Percentiles rank a stretch among this genome's conserved stretches.
Conservation (phyloP, 2,797 vertebrate species). For the Lagocephalus sceleratus region DNA sequence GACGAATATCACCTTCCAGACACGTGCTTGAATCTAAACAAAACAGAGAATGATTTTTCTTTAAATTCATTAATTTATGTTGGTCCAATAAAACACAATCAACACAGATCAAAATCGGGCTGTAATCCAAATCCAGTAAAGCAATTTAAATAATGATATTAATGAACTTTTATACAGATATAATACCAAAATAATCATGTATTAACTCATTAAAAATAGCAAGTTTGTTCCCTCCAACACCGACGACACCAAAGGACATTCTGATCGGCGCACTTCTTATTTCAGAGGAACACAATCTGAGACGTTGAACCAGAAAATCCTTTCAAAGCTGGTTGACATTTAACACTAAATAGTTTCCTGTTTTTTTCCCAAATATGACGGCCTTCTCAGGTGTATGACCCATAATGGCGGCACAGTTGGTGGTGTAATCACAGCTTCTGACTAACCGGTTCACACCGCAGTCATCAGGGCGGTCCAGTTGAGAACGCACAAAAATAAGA, state of each 20-base stretch:
- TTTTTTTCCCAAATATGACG: conserved; percentile 2
- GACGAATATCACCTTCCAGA: too few relatives aligned
- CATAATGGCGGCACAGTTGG: conserved; percentile 16
- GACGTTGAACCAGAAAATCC: conserved; percentile 13
- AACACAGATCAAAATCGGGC: too few relatives aligned
- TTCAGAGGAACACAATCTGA: conserved; percentile 6
- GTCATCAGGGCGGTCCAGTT: conserved; percentile 9
- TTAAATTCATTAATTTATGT: too few relatives aligned
- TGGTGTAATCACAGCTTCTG: conserved; percentile 29
- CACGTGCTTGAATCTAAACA: too few relatives aligned
- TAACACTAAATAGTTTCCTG: conserved; percentile 9
- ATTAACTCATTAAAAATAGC: too few relatives aligned
- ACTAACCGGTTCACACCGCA: conserved; percentile 23
- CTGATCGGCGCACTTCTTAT: neutral
- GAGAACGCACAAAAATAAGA: conserved; percentile 13
- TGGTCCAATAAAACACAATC: too few relatives aligned
- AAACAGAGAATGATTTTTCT: too few relatives aligned
- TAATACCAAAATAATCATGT: too few relatives aligned
- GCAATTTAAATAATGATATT: too few relatives aligned
- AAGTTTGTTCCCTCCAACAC: neutral
- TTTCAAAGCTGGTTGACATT: conserved; percentile 22
- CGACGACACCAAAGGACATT: too few relatives aligned
- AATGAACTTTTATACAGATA: too few relatives aligned
- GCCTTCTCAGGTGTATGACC: conserved; percentile 13
- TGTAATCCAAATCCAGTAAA: too few relatives aligned